phyloP scores from a whole-genome alignment of 2,797 vertebrate species.

The Dendrocincla fuliginosa region DNA sequence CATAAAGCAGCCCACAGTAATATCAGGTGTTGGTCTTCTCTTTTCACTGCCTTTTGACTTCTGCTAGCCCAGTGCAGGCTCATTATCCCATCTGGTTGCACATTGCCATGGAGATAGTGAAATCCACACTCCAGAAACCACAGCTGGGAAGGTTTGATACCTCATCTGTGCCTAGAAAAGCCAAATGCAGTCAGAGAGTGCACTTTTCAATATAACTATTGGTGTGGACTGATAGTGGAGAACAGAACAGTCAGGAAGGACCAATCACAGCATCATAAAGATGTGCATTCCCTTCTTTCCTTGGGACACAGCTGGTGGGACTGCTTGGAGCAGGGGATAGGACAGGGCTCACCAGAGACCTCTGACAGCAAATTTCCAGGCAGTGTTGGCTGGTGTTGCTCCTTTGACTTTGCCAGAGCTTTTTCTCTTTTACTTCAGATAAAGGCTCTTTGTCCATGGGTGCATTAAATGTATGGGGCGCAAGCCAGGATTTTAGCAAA shows the following conservation, averaged over 20 bases:
- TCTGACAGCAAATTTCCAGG: neutral
- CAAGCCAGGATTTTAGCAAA: neutral
- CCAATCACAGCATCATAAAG: neutral
- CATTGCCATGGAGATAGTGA: neutral
- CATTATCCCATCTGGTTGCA: neutral
- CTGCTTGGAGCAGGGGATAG: neutral
- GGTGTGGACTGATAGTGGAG: neutral
- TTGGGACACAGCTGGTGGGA: rapidly evolving
- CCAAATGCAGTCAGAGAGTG: neutral
- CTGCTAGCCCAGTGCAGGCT: neutral
- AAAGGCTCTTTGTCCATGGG: neutral
- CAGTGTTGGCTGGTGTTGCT: neutral
- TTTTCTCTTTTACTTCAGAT: neutral
- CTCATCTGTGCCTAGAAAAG: neutral
- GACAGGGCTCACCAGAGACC: neutral
- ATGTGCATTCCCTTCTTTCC: neutral
- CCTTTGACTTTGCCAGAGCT: neutral
- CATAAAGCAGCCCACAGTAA: neutral
- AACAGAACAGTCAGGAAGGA: neutral
- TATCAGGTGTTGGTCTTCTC: neutral
- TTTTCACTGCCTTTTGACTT: neutral
- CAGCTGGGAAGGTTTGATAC: neutral
- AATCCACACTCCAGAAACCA: neutral
- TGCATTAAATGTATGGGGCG: rapidly evolving
- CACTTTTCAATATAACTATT: neutral